Percentiles rank a stretch among this genome's conserved stretches.
Evolutionary conservation across 2,888 invertebrate genomes (phyloP).

Genomic region (Netelia inedita): DNA sequence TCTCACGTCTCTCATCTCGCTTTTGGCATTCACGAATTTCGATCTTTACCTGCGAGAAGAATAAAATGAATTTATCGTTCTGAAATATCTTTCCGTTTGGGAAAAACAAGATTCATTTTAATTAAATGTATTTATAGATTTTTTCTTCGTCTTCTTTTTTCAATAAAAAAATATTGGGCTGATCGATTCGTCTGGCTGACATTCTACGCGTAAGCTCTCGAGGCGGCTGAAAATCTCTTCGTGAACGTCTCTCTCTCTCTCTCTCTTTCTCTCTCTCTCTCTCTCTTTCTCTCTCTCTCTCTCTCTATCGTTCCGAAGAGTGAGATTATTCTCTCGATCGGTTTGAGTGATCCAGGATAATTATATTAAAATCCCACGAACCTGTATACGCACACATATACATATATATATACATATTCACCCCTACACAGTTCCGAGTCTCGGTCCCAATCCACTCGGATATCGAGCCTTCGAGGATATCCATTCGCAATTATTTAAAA

Average conservation of each 20-base stretch:
- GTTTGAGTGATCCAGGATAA: slow-evolving; percentile 35
- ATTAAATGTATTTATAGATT: neutral
- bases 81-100: neutral
- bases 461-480: slow-evolving; percentile 23
- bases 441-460: slow-evolving; percentile 33
- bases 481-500: slow-evolving; percentile 79
- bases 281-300: neutral
- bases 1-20: slow-evolving; percentile 38
- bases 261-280: neutral
- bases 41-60: slow-evolving; percentile 9
- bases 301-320: neutral
- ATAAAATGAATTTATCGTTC: neutral
- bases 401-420: neutral
- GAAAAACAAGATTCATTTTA: neutral
- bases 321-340: slow-evolving; percentile 35
- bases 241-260: neutral
- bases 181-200: neutral
- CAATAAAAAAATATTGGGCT: neutral
- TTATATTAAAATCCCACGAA: slow-evolving; percentile 37
- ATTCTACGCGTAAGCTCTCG: neutral
- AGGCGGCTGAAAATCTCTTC: neutral
- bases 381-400: neutral
- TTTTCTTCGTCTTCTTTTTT: neutral
- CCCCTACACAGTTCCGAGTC: slow-evolving; percentile 50
- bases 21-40: slow-evolving; percentile 39